Percentiles rank a stretch among this genome's conserved stretches.
Conservation (phyloP, 2,888 invertebrate genomes). For the Atrina japonica region DNA sequence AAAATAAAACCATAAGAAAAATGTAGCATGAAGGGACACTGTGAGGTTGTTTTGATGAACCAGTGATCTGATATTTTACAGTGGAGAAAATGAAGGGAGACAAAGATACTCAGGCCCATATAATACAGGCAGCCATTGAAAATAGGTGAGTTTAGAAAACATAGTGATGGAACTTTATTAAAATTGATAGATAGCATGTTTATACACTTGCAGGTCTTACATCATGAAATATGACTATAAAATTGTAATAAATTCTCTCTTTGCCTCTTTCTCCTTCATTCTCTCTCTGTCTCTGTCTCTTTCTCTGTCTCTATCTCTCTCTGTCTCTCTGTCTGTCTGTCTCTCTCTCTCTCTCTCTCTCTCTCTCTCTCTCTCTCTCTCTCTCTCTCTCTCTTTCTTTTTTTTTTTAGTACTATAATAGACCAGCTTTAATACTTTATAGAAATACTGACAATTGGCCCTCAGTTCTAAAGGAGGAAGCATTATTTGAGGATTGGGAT, state of each 20-base stretch:
- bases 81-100: slow-evolving; percentile 57
- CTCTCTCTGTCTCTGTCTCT: not conserved
- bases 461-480: not conserved
- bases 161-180: not conserved
- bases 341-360: slow-evolving; percentile 6
- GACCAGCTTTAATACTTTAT: too few relatives aligned
- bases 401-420: too few relatives aligned
- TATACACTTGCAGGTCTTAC: too few relatives aligned
- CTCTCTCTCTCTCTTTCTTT: slow-evolving; percentile 9
- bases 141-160: slow-evolving; percentile 25
- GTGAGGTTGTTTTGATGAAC: too few relatives aligned
- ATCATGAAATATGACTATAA: too few relatives aligned
- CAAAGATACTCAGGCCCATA: slow-evolving; percentile 36
- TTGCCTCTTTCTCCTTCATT: not conserved
- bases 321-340: too few relatives aligned
- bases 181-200: too few relatives aligned
- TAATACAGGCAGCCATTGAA: slow-evolving; percentile 41
- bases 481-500: not conserved
- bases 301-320: too few relatives aligned
- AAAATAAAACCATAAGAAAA: too few relatives aligned
- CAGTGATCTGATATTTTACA: too few relatives aligned
- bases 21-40: too few relatives aligned
- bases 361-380: slow-evolving; percentile 9
- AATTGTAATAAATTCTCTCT: too few relatives aligned
- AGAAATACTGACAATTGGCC: slow-evolving; percentile 13